Evolutionary conservation across 1,140 invertebrate species (phyloP).

Genomic region (Megalonaias nervosa): DNA sequence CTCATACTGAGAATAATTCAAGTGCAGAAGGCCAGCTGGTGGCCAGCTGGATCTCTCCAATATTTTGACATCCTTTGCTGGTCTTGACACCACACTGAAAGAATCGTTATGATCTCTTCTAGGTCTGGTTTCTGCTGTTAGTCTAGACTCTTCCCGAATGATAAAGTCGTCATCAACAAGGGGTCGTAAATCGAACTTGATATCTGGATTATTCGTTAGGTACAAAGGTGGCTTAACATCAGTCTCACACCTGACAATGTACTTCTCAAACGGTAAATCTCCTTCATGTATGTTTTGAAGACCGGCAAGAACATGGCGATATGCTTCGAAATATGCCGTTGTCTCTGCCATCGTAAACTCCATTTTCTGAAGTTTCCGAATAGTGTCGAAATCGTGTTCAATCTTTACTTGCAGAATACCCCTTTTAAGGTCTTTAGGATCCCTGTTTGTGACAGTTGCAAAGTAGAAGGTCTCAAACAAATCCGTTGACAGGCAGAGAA

Average conservation of each 20-base stretch:
- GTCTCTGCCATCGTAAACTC: constrained; percentile 71
- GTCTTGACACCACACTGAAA: constrained; percentile 22
- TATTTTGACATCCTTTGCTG: constrained; percentile 17
- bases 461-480: constrained; percentile 79
- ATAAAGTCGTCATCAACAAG: constrained; percentile 42
- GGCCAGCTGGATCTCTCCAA: constrained; percentile 44
- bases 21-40: constrained; percentile 33
- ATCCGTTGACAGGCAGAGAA: constrained; percentile 80
- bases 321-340: constrained; percentile 72
- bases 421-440: constrained; percentile 60
- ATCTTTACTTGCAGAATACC: constrained; percentile 66
- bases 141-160: constrained; percentile 27
- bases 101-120: constrained; percentile 1
- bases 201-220: constrained; percentile 3
- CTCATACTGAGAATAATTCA: constrained; percentile 70
- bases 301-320: constrained; percentile 70
- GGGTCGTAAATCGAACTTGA: constrained; percentile 8
- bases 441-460: constrained; percentile 78
- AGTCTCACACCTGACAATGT: constrained; percentile 51
- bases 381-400: constrained; percentile 30
- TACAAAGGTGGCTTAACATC: constrained; percentile 48
- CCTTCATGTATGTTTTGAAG: constrained; percentile 61
- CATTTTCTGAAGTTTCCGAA: constrained; percentile 7
- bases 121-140: neutral
- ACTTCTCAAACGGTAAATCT: constrained; percentile 66